A percentile compares a stretch with the other conserved stretches of the same genome.
phyloP scores from a whole-genome alignment of 2,797 vertebrate species.

The Enteromius afrohamiltoni region DNA sequence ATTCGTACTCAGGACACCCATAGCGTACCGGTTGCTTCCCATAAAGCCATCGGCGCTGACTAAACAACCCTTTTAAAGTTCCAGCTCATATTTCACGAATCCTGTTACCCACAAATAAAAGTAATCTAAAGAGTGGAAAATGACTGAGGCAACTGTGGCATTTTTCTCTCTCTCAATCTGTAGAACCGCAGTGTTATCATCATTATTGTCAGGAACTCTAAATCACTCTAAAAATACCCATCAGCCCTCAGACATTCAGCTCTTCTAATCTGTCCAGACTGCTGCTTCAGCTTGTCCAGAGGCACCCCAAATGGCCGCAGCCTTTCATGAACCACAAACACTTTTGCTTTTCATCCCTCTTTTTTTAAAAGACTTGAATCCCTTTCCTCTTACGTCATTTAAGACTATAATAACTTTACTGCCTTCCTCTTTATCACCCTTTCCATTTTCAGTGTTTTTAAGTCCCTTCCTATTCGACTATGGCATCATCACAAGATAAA shows the following conservation, averaged over 20 bases:
- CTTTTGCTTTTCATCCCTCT: neutral
- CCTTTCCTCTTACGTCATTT: conserved; percentile 39
- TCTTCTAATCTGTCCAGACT: conserved; percentile 4
- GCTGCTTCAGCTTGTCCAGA: neutral
- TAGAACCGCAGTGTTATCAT: conserved; percentile 66
- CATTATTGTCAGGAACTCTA: conserved; percentile 70
- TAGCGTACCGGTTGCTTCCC: neutral
- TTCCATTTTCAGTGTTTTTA: neutral
- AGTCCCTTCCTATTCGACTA: neutral
- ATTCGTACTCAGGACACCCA: neutral
- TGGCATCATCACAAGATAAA: conserved; percentile 20
- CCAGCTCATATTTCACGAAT: neutral
- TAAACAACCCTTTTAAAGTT: neutral
- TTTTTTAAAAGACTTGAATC: conserved; percentile 17
- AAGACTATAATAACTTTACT: neutral
- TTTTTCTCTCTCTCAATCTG: conserved; percentile 38
- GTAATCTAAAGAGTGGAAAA: neutral
- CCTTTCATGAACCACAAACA: neutral
- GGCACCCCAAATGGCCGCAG: neutral
- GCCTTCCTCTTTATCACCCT: conserved; percentile 39
- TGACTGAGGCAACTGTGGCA: neutral
- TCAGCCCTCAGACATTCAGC: conserved; percentile 17
- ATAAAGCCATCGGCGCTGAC: neutral
- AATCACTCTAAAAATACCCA: conserved; percentile 75
- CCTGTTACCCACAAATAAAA: neutral